These are phyloP conservation scores for Aselliscus stoliczkanus DNA, from an alignment of 2,797 vertebrate species.

Conservation along the genomic window DNA sequence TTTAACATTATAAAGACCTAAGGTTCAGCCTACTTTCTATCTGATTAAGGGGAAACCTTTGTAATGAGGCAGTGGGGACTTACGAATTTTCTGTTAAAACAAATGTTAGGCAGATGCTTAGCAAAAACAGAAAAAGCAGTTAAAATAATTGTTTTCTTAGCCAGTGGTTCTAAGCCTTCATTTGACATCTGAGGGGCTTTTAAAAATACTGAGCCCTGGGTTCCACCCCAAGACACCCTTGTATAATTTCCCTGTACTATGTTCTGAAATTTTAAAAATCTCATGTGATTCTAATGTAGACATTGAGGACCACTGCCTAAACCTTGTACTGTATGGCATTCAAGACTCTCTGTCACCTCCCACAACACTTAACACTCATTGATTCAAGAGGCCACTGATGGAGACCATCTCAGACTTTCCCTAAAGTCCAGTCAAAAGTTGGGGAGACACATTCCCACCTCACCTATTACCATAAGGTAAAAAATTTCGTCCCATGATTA, in stretches of 20 bases:
- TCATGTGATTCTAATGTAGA: neutral
- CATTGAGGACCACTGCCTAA: neutral
- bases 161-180: neutral
- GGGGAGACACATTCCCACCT: accelerated
- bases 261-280: neutral
- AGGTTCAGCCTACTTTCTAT: neutral
- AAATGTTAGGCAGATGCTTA: neutral
- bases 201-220: neutral
- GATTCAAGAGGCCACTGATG: neutral
- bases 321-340: neutral
- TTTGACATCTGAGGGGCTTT: neutral
- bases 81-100: neutral
- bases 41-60: neutral
- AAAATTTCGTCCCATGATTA: neutral
- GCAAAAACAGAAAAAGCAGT: neutral
- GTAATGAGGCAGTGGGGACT: neutral
- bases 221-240: neutral
- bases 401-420: neutral
- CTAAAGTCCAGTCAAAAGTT: neutral
- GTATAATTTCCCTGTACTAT: neutral
- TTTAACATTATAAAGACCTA: neutral
- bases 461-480: neutral
- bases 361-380: neutral
- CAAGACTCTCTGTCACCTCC: neutral
- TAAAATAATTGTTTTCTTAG: neutral